Conservation (phyloP, 1,140 invertebrate genomes). For the Solenopsis invicta region DNA sequence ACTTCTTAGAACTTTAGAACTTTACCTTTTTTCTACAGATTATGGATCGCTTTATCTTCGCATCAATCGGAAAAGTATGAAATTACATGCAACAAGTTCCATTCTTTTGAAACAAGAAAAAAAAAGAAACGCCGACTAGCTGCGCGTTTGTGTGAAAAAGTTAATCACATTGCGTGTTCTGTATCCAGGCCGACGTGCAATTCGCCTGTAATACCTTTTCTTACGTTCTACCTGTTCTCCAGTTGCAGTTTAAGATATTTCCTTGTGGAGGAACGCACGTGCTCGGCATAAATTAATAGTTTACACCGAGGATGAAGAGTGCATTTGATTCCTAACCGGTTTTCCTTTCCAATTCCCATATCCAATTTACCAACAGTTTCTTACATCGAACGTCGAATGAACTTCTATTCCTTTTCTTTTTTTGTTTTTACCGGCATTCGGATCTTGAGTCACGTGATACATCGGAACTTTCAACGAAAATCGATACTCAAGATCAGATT, state of each 20-base stretch:
- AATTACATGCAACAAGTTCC: background rate
- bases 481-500: slow-evolving; percentile 59
- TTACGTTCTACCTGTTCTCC: background rate
- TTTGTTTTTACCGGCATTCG: background rate
- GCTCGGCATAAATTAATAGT: slow-evolving; percentile 15
- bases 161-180: slow-evolving; percentile 6
- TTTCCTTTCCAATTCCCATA: slow-evolving; percentile 23
- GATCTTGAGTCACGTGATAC: background rate
- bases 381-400: background rate
- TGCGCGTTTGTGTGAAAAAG: slow-evolving; percentile 6
- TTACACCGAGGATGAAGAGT: slow-evolving; percentile 2
- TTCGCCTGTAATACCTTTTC: background rate
- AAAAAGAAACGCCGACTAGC: background rate
- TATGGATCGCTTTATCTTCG: background rate
- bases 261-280: background rate
- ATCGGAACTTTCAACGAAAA: slow-evolving; percentile 51
- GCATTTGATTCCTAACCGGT: background rate
- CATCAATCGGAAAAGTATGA: background rate
- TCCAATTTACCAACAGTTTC: background rate
- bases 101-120: background rate
- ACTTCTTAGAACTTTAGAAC: background rate
- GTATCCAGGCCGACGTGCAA: background rate
- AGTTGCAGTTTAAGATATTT: background rate
- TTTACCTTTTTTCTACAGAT: background rate
- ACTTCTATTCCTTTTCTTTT: background rate